Percentiles rank a stretch among this genome's conserved stretches.
Evolutionary conservation across 2,888 invertebrate species (phyloP).

Genomic region (Stenolophus ochropezus): DNA sequence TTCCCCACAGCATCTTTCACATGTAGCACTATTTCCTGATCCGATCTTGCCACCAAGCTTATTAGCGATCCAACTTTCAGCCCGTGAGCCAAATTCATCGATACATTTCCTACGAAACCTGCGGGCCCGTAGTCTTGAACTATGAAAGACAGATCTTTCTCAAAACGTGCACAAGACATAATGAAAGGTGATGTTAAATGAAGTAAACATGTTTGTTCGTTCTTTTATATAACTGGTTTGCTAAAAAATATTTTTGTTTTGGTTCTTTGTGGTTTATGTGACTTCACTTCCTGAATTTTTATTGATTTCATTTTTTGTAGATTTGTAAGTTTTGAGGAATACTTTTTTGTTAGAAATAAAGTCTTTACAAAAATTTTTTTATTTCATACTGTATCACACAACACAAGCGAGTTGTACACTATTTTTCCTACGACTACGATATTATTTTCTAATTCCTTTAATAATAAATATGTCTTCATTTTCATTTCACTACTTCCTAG

Average conservation of each 20-base stretch:
- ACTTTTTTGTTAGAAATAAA: background rate
- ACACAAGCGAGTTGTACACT: no score
- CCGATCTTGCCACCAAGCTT: background rate
- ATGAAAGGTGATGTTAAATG: background rate
- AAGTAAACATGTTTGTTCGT: background rate
- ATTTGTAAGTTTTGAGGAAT: background rate
- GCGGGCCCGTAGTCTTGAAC: background rate
- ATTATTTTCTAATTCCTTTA: no score
- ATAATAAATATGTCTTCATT: no score
- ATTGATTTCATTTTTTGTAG: background rate
- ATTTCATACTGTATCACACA: no score
- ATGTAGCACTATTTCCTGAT: background rate
- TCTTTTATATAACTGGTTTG: background rate
- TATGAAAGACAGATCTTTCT: constrained; percentile 14
- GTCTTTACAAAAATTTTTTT: background rate
- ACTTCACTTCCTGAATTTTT: background rate
- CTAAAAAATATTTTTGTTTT: constrained; percentile 34
- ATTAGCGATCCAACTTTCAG: background rate
- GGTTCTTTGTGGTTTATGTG: constrained; percentile 11
- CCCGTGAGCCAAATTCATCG: background rate
- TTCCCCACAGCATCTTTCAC: background rate
- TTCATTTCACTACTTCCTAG: no score
- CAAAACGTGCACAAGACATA: constrained; percentile 6
- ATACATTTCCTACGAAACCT: background rate
- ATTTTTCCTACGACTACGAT: no score